Percentiles rank a stretch among this genome's conserved stretches.
Conservation (phyloP, 1,140 invertebrate genomes). For the Branchinecta lindahli region DNA sequence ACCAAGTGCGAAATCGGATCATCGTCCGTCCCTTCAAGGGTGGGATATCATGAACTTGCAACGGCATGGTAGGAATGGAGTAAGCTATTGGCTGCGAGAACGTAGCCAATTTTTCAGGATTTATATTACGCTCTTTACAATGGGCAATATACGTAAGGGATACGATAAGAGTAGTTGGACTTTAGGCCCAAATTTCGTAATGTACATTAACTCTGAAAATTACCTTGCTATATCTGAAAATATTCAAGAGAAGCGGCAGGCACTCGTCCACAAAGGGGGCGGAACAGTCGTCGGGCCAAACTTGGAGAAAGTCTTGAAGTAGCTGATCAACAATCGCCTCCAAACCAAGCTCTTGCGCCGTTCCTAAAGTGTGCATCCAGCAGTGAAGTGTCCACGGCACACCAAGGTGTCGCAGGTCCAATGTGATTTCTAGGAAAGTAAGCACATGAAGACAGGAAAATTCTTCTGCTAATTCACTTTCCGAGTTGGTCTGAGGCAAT, state of each 20-base stretch:
- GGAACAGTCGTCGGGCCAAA: slow-evolving; percentile 65
- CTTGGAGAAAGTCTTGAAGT: slow-evolving; percentile 73
- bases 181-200: no score
- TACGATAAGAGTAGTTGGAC: no score
- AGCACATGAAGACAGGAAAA: background rate
- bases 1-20: no score
- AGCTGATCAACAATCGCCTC: slow-evolving; percentile 77
- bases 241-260: slow-evolving; percentile 70
- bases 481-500: no score
- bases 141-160: no score
- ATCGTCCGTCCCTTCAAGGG: no score
- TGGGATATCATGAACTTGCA: no score
- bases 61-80: no score
- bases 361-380: slow-evolving; percentile 75
- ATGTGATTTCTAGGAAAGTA: slow-evolving; percentile 49
- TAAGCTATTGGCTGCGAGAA: no score
- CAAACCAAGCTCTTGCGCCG: slow-evolving; percentile 60
- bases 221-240: slow-evolving; percentile 76
- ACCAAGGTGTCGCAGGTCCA: slow-evolving; percentile 62
- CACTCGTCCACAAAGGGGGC: slow-evolving; percentile 77
- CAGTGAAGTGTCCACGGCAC: slow-evolving; percentile 77
- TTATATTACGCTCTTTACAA: no score
- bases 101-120: no score
- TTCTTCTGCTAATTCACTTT: no score
- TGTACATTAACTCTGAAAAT: slow-evolving; percentile 18